These are phyloP conservation scores for Machimus rusticus DNA, from an alignment of 2,888 invertebrate genomes.

Conservation along the genomic window DNA sequence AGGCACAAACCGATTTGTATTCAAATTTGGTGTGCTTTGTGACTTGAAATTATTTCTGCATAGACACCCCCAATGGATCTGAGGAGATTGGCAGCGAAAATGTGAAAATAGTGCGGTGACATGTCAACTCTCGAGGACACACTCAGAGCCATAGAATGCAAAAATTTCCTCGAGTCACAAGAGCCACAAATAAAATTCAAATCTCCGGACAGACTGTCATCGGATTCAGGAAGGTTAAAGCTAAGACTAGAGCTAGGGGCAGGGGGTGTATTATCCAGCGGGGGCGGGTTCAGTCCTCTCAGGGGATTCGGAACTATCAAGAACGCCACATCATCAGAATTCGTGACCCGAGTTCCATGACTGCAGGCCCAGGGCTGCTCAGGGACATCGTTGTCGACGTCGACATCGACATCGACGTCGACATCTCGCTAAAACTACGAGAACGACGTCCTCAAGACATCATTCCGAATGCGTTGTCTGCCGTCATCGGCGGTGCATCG, in stretches of 20 bases:
- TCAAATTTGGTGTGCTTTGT: conserved; percentile 23
- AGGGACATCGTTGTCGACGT: neutral
- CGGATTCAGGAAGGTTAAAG: neutral
- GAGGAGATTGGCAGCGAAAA: conserved; percentile 1
- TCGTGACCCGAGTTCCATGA: conserved; percentile 13
- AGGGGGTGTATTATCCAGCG: neutral
- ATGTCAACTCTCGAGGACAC: conserved; percentile 1
- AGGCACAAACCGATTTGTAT: conserved; percentile 28
- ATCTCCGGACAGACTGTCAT: conserved; percentile 7
- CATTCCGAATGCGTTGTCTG: neutral
- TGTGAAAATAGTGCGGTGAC: conserved; percentile 22
- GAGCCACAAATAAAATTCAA: conserved; percentile 27
- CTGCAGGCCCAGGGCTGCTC: neutral
- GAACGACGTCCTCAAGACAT: conserved; percentile 4
- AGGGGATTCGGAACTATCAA: conserved; percentile 24
- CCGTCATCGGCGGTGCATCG: neutral
- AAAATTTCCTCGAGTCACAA: conserved; percentile 3
- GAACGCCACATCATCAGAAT: conserved; percentile 34
- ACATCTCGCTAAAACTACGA: neutral
- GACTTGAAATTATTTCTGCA: conserved; percentile 34
- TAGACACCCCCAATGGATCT: neutral
- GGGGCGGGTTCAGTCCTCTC: neutral
- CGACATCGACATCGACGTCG: neutral
- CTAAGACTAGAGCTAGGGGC: neutral
- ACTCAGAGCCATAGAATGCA: neutral